Conservation (phyloP, 2,888 invertebrate genomes). For the Spisula subtruncata region DNA sequence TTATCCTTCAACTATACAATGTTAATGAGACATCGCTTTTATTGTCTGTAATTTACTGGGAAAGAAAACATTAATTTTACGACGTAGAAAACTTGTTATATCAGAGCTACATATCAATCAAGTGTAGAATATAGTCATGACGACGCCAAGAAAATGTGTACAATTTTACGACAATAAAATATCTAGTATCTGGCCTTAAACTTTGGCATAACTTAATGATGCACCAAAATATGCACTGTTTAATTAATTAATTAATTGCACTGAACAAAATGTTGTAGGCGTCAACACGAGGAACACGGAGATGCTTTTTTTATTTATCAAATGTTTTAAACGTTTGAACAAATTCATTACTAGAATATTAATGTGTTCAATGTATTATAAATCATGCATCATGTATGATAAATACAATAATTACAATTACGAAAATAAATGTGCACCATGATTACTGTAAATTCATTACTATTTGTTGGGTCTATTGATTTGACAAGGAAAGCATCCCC, state of each 20-base stretch:
- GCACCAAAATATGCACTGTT: not conserved
- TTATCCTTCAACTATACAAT: slow-evolving; percentile 1
- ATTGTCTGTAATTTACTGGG: slow-evolving; percentile 45
- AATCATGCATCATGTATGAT: too few relatives aligned
- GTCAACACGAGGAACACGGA: too few relatives aligned
- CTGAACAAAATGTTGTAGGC: not conserved
- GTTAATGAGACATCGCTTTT: slow-evolving; percentile 56
- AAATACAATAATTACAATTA: too few relatives aligned
- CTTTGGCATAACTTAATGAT: not conserved
- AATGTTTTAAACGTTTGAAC: too few relatives aligned
- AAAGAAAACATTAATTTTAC: slow-evolving; percentile 55
- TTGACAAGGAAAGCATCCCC: too few relatives aligned
- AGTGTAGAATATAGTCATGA: slow-evolving; percentile 22
- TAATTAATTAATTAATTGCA: not conserved
- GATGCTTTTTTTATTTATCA: too few relatives aligned
- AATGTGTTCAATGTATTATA: too few relatives aligned
- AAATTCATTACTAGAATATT: too few relatives aligned
- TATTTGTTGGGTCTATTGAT: too few relatives aligned
- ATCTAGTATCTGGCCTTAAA: not conserved
- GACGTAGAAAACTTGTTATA: slow-evolving; percentile 33
- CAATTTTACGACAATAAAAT: slow-evolving; percentile 23
- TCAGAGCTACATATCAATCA: slow-evolving; percentile 48
- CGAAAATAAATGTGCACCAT: too few relatives aligned
- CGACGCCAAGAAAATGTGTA: slow-evolving; percentile 42
- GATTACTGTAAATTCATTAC: too few relatives aligned